Base-by-base conservation (phyloP, 2,888 invertebrate genomes). In the Agriopis aurantiaria region DNA sequence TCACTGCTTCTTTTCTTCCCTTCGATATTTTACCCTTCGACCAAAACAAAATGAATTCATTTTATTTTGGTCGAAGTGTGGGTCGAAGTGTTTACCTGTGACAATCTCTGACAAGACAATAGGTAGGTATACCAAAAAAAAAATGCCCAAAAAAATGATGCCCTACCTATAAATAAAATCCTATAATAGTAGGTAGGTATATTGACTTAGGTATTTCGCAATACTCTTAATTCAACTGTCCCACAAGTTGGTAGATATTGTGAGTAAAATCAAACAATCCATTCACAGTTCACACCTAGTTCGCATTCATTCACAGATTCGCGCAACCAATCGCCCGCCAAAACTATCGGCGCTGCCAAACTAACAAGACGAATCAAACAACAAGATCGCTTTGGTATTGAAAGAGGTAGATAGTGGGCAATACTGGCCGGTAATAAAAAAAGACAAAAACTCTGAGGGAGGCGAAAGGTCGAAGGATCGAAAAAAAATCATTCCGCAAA, bases 401-500 rank as follows among this genome's bases (percentile, higher is more conserved):
- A 41, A 40, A 17, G 11, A 10, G 17, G 11, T 11, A 14, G 8
- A 55, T 57, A 40, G 65, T 43, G 17, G 11, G 9, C 17, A 46
- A 51, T 14, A 6, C 45, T 59, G 52, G 52, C 59, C 40, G 33
- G 23, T 60, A 33, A 23, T 23, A 46, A 7, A 60, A n/a, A 48
- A 46, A 11, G 9, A 59, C 53, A 60, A 86, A 89, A 83, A 83
- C 84, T 88, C 90, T 87, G 82, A 81, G 80, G 33, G 83, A 85
- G 85, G 87, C 84, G 53, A 45, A 61, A 66, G 60, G 66, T 60
- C 84, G 84, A 81, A 80, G 82, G 84, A 83, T 83, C 77, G 82
- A 85, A 75, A 78, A 57, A 90, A 90, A 89, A 89, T 23, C 91
- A 90, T 91, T 91, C 92, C 91, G 91, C 88, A 89, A 89, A 91